Percentiles rank a stretch among this genome's conserved stretches.
Conservation (phyloP, 2,888 invertebrate genomes). For the Peribatodes rhomboidaria region DNA sequence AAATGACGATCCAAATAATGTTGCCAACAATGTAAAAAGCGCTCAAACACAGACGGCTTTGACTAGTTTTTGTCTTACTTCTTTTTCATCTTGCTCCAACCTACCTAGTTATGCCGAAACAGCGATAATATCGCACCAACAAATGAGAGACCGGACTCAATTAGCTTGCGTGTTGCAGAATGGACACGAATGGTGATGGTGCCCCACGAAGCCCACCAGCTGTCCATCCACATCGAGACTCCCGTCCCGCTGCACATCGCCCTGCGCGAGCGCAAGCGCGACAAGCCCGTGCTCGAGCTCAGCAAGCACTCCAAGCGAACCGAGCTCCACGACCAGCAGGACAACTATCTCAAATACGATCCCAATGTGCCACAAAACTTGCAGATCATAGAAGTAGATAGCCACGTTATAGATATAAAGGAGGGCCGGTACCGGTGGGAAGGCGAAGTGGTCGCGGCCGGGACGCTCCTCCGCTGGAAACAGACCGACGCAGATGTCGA, state of each 20-base stretch:
- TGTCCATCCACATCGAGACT: slow-evolving; percentile 73
- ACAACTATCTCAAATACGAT: slow-evolving; percentile 78
- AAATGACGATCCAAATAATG: too few relatives aligned
- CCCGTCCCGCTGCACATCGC: slow-evolving; percentile 72
- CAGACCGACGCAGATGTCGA: slow-evolving; percentile 72
- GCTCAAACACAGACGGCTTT: too few relatives aligned
- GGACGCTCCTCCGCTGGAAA: slow-evolving; percentile 71
- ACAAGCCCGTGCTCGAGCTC: slow-evolving; percentile 73
- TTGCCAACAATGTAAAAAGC: too few relatives aligned
- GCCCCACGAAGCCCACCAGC: slow-evolving; percentile 74
- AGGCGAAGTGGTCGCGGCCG: slow-evolving; percentile 73
- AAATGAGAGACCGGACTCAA: background rate
- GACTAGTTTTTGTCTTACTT: too few relatives aligned
- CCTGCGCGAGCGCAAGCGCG: slow-evolving; percentile 70
- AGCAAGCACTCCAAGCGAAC: slow-evolving; percentile 69
- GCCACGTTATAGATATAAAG: slow-evolving; percentile 76
- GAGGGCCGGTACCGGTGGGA: slow-evolving; percentile 69
- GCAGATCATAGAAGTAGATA: slow-evolving; percentile 79
- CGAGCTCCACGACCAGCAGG: slow-evolving; percentile 59
- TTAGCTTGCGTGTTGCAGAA: slow-evolving; percentile 53
- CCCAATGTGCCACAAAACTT: slow-evolving; percentile 77
- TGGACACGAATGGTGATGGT: slow-evolving; percentile 77
- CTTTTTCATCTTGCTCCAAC: too few relatives aligned
- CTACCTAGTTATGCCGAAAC: background rate
- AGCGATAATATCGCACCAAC: background rate